Base-by-base conservation (phyloP, 2,797 vertebrate genomes). In the Odontamblyopus lacepedii region DNA sequence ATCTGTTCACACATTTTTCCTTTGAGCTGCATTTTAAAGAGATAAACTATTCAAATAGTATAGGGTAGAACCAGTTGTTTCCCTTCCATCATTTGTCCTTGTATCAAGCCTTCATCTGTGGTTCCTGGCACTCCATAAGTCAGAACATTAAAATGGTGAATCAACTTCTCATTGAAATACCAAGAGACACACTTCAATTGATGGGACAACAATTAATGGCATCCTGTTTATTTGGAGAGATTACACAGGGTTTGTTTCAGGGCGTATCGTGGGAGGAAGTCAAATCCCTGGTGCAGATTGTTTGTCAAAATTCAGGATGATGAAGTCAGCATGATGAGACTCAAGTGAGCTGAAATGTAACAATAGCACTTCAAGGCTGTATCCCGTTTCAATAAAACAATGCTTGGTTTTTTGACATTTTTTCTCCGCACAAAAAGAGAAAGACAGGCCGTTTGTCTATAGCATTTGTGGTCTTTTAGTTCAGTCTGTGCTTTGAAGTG, bases 151-250 rank as follows among this genome's bases (percentile, higher is more conserved):
- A 90, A 93, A 85, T 59, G 78, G 89, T 87, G 80, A 76, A 90
- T 88, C 85, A 80, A 85, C 83, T 85, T 88, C 82, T 82, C 70
- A 44, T 69, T 71, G 68, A 87, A 65, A 83, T 80, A 86, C 80
- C 84, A 68, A 68, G 85, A 83, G 85, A 90, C 68, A 51, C 7
- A 80, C 87, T 90, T 91, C 88, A 91, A 83, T 75, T 76, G 85
- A 81, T 71, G 79, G 86, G 87, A 76, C 83, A 88, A 92, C 84
- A 92, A 91, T 91, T 86, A 92, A 89, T 90, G 80, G 83, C 80
- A 80, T 92, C 86, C 85, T 91, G 89, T 93, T 91, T 90, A 89
- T 92, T 91, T 87, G 85, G 91, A 90, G 90, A 85, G 79, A 89
- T 89, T 87, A 88, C 79, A 82, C 81, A 81, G 81, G 79, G 83